These are phyloP conservation scores for Lycia hirtaria DNA, from an alignment of 2,888 invertebrate species.

Conservation along the genomic window DNA sequence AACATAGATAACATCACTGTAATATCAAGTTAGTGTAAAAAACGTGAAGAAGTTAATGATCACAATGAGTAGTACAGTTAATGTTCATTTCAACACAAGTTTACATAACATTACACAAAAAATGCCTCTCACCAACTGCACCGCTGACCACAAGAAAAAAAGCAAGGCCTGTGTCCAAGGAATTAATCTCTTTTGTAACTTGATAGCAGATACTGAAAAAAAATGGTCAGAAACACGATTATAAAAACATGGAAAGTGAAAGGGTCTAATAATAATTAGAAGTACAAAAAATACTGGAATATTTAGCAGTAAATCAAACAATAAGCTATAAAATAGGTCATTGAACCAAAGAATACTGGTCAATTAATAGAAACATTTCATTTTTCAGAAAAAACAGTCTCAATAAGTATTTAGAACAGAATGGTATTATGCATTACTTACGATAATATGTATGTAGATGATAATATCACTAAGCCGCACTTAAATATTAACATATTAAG, in stretches of 20 bases:
- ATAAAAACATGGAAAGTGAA: conserved; percentile 26
- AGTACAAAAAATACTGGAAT: background rate
- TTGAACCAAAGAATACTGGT: background rate
- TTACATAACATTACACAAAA: conserved; percentile 46
- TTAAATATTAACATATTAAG: conserved; percentile 77
- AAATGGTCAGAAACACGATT: conserved; percentile 25
- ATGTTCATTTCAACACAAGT: conserved; percentile 38
- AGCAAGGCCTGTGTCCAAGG: conserved; percentile 76
- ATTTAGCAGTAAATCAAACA: background rate
- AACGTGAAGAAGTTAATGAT: background rate
- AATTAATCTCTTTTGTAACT: conserved; percentile 71
- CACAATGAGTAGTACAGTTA: conserved; percentile 2
- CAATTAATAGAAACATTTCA: background rate
- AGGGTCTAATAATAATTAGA: background rate
- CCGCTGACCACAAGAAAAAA: conserved; percentile 77
- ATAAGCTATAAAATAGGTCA: background rate
- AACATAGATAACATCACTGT: background rate
- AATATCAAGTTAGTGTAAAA: conserved; percentile 6
- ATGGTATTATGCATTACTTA: conserved; percentile 60
- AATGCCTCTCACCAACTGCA: conserved; percentile 74
- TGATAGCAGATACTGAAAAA: conserved; percentile 76
- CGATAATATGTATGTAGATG: conserved; percentile 73
- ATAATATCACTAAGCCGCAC: conserved; percentile 69
- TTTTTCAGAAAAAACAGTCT: background rate
- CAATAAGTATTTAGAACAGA: background rate